phyloP scores from a whole-genome alignment of 2,888 invertebrate genomes.

The Brenthis daphne region DNA sequence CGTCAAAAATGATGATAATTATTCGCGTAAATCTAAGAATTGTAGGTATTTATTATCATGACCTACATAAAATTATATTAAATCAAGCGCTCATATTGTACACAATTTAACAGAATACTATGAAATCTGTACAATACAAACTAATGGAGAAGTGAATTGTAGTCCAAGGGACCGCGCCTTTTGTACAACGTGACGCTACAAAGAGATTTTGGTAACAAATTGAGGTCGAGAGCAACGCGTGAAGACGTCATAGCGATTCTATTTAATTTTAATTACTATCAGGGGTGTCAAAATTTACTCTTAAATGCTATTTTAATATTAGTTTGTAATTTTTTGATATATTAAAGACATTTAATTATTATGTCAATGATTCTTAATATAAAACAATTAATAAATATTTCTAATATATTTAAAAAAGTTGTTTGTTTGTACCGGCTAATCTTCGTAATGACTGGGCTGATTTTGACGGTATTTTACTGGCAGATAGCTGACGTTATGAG shows the following conservation, averaged over 20 bases:
- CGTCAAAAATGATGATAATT: too few relatives aligned
- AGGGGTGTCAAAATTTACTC: conserved; percentile 10
- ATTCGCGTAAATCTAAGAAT: too few relatives aligned
- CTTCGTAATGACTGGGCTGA: too few relatives aligned
- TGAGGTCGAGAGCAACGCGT: conserved; percentile 32
- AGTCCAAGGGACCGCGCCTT: conserved; percentile 29
- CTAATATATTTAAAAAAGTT: too few relatives aligned
- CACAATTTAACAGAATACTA: conserved; percentile 4
- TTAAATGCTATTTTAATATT: background rate
- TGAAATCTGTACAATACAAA: conserved; percentile 11
- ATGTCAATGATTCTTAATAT: too few relatives aligned
- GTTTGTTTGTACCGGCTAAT: too few relatives aligned
- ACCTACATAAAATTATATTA: background rate
- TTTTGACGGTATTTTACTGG: too few relatives aligned
- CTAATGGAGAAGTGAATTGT: conserved; percentile 1
- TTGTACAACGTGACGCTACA: conserved; percentile 31
- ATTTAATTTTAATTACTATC: conserved; percentile 41
- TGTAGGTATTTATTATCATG: too few relatives aligned
- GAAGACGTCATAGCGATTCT: conserved; percentile 31
- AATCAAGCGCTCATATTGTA: background rate
- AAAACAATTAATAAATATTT: too few relatives aligned
- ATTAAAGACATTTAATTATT: too few relatives aligned
- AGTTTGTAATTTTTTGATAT: background rate
- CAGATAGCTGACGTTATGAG: too few relatives aligned
- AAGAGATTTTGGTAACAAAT: conserved; percentile 40